Conservation (phyloP, 2,113 vertebrate genomes). For the Anoura caudifer region DNA sequence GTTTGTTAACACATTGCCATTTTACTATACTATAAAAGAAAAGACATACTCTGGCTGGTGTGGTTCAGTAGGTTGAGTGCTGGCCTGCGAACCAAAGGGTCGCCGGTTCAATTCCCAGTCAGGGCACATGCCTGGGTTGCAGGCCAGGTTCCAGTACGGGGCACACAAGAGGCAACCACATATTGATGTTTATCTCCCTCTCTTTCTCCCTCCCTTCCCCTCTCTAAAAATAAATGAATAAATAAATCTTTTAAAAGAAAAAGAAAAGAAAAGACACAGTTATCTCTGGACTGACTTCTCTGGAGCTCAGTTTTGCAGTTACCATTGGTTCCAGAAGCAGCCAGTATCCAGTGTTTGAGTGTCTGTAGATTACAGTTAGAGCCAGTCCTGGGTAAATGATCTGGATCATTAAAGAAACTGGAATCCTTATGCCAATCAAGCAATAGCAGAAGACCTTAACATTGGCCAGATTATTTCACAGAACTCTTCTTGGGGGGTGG, state of each 20-base stretch:
- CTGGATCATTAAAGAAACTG: background rate
- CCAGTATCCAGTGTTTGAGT: background rate
- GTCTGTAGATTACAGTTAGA: background rate
- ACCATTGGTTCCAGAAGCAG: background rate
- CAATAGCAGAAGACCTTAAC: background rate
- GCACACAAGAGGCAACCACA: too few relatives aligned
- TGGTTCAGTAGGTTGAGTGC: too few relatives aligned
- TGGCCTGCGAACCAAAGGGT: too few relatives aligned
- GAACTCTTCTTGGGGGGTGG: background rate
- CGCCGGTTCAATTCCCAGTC: too few relatives aligned
- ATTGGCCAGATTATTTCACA: background rate
- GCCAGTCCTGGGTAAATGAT: background rate
- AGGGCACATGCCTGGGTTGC: too few relatives aligned
- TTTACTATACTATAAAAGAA: background rate
- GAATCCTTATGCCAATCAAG: background rate
- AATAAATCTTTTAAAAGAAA: too few relatives aligned
- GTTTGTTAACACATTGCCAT: background rate
- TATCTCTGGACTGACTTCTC: background rate
- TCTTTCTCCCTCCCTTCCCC: too few relatives aligned
- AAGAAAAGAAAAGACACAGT: constrained; percentile 13
- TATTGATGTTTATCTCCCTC: too few relatives aligned
- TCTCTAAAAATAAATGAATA: too few relatives aligned
- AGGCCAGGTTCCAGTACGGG: too few relatives aligned
- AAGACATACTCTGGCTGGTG: too few relatives aligned
- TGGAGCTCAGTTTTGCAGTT: background rate